Conservation (phyloP, 1,140 invertebrate species). For the Dendrolimus punctatus region DNA sequence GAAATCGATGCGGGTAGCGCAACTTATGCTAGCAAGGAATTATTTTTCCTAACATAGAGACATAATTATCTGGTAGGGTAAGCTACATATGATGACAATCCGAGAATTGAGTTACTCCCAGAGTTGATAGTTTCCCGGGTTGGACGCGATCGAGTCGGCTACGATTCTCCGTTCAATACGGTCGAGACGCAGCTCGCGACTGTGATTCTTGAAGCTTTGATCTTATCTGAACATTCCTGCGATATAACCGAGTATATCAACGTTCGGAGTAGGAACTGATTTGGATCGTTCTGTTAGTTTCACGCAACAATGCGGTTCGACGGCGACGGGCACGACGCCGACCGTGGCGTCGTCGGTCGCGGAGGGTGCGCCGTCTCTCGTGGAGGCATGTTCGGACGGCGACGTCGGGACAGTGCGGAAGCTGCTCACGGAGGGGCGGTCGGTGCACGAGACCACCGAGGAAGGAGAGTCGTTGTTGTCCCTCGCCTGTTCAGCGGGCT, state of each 20-base stretch:
- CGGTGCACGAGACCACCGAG: slow-evolving; percentile 93
- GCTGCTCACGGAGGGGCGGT: slow-evolving; percentile 90
- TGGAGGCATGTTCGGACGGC: slow-evolving; percentile 93
- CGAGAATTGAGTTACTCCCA: slow-evolving; percentile 53
- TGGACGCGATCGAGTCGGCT: slow-evolving; percentile 34
- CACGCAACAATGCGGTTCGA: slow-evolving; percentile 49
- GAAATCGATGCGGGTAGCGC: too few relatives aligned
- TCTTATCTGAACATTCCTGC: slow-evolving; percentile 54
- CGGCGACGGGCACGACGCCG: slow-evolving; percentile 50
- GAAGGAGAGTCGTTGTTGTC: slow-evolving; percentile 94
- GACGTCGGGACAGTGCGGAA: slow-evolving; percentile 92
- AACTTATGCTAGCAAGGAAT: too few relatives aligned
- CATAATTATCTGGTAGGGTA: too few relatives aligned
- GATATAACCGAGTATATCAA: not conserved
- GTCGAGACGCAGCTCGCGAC: slow-evolving; percentile 41
- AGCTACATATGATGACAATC: slow-evolving; percentile 43
- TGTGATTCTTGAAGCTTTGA: slow-evolving; percentile 66
- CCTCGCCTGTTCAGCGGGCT: slow-evolving; percentile 93
- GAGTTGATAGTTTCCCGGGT: slow-evolving; percentile 30
- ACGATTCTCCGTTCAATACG: slow-evolving; percentile 33
- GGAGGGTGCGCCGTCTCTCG: slow-evolving; percentile 76
- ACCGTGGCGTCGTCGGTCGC: slow-evolving; percentile 34
- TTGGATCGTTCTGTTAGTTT: slow-evolving; percentile 5
- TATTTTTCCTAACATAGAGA: too few relatives aligned
- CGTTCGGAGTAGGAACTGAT: not conserved